Evolutionary conservation across 2,888 invertebrate species (phyloP), one percentile per base, ranked within the genome.

Genomic region (Eupithecia abbreviata): DNA sequence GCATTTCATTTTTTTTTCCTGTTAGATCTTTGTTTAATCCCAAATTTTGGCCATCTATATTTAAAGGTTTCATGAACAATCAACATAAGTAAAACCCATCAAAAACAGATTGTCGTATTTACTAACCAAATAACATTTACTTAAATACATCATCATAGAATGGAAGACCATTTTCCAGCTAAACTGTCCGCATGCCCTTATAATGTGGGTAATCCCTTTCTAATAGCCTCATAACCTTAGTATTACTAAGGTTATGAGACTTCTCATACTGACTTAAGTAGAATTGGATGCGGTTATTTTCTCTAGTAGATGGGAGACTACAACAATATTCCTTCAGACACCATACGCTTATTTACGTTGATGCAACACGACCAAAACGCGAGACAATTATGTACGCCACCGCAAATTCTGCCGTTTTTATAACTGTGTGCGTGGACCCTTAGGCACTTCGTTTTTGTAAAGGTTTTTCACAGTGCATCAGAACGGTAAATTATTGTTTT

Each of bases 361-460:
- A 82, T 80, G 74, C 86, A 90, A 90, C 84, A 88, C 82, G 82
- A 88, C 83, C 84, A 86, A 85, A 84, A 87, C 84, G 80, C 81
- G 77, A 86, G 82, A 87, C 87, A 90, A 89, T 89, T 90, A 87
- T 88, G 86, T 88, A 86, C 82, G 84, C 81, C 84, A 85, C 85
- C 83, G 84, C 82, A 82, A 84, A 81, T 83, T 79, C 79, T 81
- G 72, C 79, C 82, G 78, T 82, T 86, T 86, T 88, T 85, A 82
- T 86, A 86, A 80, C 81, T 77, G 83, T 85, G 83, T 83, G 74
- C 62, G 74, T 72, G 69, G 62, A 73, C 73, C 76, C 67, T 79
- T 73, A 72, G 49, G 51, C 67, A 18, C 4, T 68, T 68, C 10
- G 42, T 70, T 73, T 75, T 77, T 75, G 47, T 71, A 73, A 73